phyloP scores from a whole-genome alignment of 2,888 invertebrate genomes.

The Pseudanteris insignis region DNA sequence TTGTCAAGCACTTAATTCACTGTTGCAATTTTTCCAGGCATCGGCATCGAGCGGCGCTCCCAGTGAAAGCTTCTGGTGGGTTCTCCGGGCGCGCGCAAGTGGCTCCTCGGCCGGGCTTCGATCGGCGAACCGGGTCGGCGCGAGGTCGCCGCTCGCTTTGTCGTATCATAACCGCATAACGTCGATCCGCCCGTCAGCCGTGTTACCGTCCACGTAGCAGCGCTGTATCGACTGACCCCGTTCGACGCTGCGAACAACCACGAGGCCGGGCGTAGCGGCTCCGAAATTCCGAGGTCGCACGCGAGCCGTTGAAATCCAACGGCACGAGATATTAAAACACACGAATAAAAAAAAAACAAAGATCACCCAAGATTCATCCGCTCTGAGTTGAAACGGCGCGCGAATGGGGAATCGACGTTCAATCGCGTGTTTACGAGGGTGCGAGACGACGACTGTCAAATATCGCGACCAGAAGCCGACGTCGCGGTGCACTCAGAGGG shows the following conservation, averaged over 20 bases:
- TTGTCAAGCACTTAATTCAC: too few species aligned
- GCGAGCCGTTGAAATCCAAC: too few species aligned
- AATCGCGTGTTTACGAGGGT: conserved; percentile 42
- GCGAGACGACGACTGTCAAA: conserved; percentile 57
- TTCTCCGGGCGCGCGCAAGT: conserved; percentile 7
- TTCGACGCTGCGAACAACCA: conserved; percentile 5
- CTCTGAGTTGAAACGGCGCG: too few species aligned
- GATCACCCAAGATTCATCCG: too few species aligned
- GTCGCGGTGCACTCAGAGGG: conserved; percentile 23
- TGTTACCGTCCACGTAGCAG: not conserved
- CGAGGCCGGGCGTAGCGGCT: not conserved
- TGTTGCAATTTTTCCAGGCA: too few species aligned
- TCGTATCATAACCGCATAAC: not conserved
- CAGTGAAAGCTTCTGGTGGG: conserved; percentile 1
- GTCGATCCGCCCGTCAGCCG: not conserved
- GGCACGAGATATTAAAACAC: too few species aligned
- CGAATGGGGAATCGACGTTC: not conserved
- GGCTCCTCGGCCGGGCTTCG: not conserved
- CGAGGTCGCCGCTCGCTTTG: not conserved
- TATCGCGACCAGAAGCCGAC: conserved; percentile 45
- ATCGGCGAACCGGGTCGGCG: not conserved
- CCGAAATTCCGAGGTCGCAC: too few species aligned
- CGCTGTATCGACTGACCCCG: conserved; percentile 4
- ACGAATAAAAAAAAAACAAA: too few species aligned
- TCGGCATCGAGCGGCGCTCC: not conserved